Base-by-base conservation (phyloP, 1,140 invertebrate genomes). In the Bombus fervidus region DNA sequence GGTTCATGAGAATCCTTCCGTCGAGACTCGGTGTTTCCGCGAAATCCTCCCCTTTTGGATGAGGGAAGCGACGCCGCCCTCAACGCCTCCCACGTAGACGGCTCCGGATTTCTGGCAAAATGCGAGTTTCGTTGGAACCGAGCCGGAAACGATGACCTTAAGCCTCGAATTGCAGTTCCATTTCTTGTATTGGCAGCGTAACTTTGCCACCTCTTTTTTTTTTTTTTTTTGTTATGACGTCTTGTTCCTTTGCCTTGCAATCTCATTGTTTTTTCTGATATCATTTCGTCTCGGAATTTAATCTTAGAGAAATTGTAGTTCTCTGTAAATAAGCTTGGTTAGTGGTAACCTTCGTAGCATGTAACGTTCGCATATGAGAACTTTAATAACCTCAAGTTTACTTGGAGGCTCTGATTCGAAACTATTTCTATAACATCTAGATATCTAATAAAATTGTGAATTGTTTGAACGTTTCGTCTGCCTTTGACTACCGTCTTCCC, bases 61-160 rank as follows among this genome's bases (percentile, higher is more conserved):
- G 88, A 43, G 71, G 83, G 69, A 86, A 86, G 86, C 80, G 57
- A 78, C 69, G 77, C 43, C 57, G n/a, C 68, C 57, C 31, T 72
- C 66, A 53, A 87, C 79, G 39, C 82, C 88, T 87, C 86, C 88
- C 88, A 90, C 88, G 86, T 90, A 90, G 89, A 90, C 80, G 53
- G 12, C 62, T 15, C 8, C 77, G 62, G 41, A 90, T 89, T 82
- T 81, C 85, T 69, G 64, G 43, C 47, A 53, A 41, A 87, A 41
- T 41, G 2, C 31, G n/a, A 62, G 53, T 73, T 72, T 68, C 64
- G n/a, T 69, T 41, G 82, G 57, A 84, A 83, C 57, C 39, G 39
- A 59, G 28, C 10, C 41, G 39, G 15, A 43, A 77, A 66, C 82
- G 81, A 43, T 31, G 41, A 64, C 31, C 80, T 39, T 64, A 43